Percentiles rank a stretch among this genome's conserved stretches.
Conservation (phyloP, 1,140 invertebrate species). For the Argopecten irradians region DNA sequence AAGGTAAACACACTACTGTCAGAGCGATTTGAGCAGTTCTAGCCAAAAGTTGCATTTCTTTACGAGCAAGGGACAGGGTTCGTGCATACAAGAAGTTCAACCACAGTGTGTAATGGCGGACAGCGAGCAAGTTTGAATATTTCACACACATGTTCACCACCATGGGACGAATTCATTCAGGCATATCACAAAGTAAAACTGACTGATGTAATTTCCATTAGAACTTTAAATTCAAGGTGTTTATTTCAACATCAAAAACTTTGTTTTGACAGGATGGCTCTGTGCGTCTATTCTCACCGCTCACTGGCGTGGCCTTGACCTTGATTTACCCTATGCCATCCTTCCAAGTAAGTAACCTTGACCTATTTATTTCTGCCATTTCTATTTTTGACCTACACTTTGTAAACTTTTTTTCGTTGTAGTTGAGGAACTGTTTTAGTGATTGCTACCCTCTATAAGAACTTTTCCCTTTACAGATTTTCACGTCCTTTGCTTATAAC, state of each 20-base stretch:
- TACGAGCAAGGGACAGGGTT: too few species aligned
- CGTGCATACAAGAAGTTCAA: too few species aligned
- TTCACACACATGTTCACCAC: not conserved
- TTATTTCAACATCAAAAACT: too few species aligned
- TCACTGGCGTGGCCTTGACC: conserved; percentile 56
- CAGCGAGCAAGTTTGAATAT: too few species aligned
- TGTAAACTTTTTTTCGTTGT: not conserved
- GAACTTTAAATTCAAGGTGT: not conserved
- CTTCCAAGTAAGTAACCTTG: conserved; percentile 53
- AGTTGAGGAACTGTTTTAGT: not conserved
- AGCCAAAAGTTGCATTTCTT: too few species aligned
- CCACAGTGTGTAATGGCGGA: too few species aligned
- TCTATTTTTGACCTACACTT: not conserved
- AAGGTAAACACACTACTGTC: too few species aligned
- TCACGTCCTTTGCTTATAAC: conserved; percentile 48
- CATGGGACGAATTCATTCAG: not conserved
- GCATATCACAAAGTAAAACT: not conserved
- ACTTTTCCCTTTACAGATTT: conserved; percentile 35
- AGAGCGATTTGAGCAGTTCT: too few species aligned
- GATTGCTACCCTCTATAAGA: not conserved
- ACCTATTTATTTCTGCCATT: not conserved
- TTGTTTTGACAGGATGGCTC: conserved; percentile 59
- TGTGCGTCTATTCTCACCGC: conserved; percentile 59
- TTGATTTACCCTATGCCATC: conserved; percentile 61
- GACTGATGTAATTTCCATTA: too few species aligned